Evolutionary conservation across 2,888 invertebrate species (phyloP).

Genomic region (Omphaloscelis lunosa): DNA sequence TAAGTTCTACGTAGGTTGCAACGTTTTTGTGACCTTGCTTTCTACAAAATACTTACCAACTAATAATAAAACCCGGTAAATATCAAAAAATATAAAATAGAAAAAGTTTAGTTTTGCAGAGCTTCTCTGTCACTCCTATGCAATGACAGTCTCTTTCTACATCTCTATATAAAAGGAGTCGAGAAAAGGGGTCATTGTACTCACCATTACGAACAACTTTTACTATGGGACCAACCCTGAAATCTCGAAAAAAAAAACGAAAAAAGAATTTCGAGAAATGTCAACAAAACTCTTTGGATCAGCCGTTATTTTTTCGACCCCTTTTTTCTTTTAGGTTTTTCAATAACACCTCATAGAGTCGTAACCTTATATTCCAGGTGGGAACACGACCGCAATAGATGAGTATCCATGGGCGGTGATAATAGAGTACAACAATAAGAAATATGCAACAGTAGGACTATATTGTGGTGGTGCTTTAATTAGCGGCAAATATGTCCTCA

Average conservation of each 20-base stretch:
- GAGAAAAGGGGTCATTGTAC: neutral
- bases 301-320: neutral
- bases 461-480: conserved; percentile 89
- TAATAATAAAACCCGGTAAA: too few species aligned
- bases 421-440: conserved; percentile 79
- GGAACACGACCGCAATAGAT: conserved; percentile 79
- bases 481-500: conserved; percentile 87
- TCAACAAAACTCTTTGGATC: neutral
- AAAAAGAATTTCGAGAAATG: too few species aligned
- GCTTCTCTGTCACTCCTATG: neutral
- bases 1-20: neutral
- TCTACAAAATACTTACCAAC: too few species aligned
- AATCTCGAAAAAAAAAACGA: neutral
- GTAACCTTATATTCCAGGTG: conserved; percentile 28
- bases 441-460: conserved; percentile 43
- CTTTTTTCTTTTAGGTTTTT: neutral
- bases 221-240: neutral
- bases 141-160: neutral
- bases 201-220: neutral
- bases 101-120: neutral
- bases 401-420: conserved; percentile 90
- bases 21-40: neutral
- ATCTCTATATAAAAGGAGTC: neutral
- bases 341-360: neutral
- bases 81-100: too few species aligned